Percentiles rank a stretch among this genome's conserved stretches.
Conservation (phyloP, 2,797 vertebrate genomes). For the Sus cebifrons region DNA sequence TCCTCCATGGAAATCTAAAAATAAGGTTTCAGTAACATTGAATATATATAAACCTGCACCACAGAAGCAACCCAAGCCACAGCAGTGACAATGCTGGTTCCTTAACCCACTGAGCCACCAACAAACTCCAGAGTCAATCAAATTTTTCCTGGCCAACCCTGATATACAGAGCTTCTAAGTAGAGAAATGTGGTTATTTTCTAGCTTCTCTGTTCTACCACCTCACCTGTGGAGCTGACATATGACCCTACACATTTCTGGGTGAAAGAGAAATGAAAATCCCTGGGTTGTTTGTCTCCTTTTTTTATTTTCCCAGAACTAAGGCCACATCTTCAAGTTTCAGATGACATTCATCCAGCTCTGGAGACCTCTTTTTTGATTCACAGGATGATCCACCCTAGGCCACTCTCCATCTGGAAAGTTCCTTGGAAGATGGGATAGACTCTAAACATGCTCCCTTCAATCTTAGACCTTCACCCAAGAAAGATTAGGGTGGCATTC, state of each 20-base stretch:
- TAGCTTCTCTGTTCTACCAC: neutral
- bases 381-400: neutral
- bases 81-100: no score
- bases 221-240: conserved; percentile 16
- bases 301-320: neutral
- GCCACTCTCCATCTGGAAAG: neutral
- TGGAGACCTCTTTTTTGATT: neutral
- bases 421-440: neutral
- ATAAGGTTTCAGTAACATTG: no score
- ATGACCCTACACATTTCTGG: neutral
- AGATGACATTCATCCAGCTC: neutral
- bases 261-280: neutral
- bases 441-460: neutral
- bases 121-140: neutral
- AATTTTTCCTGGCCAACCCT: neutral
- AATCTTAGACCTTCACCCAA: neutral
- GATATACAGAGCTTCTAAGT: neutral
- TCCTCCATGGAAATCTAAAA: no score
- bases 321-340: neutral
- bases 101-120: no score
- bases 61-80: no score
- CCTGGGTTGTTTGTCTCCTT: neutral
- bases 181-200: neutral
- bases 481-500: neutral
- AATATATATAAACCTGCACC: no score